Base-by-base conservation (phyloP, 2,888 invertebrate species). In the Cephus nigrinus region DNA sequence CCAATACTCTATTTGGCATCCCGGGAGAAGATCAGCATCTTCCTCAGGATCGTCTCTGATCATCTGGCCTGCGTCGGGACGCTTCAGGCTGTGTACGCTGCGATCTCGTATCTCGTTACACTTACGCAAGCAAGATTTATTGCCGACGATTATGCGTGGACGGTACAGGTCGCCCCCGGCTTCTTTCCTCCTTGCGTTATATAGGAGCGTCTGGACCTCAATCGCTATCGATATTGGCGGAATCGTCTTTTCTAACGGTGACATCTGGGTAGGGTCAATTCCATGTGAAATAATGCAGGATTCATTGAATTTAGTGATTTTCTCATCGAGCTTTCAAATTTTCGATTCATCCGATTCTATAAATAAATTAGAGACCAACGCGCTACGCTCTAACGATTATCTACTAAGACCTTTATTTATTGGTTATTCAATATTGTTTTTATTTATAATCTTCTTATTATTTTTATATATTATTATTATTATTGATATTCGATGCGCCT, bases 101-200 rank as follows among this genome's bases (percentile, higher is more conserved):
- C 90, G 91, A 91, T 91, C 88, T 87, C 87, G 85, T 91, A 91
- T 91, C 91, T 90, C 89, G 90, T 90, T 91, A 91, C 91, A 91
- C 90, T 91, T 91, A 91, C 90, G 91, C 91, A 91, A 91, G 90
- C 86, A 88, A 90, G 91, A 91, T 91, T 91, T 91, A 91, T 91
- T 90, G 88, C 86, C 87, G 86, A 86, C 88, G 88, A 89, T 89
- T 88, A 89, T 88, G 88, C 88, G 88, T 87, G 89, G 87, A 88
- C 88, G 88, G 88, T 31, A 9, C 71, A 23, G 55, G 23, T 55
- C 55, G 55, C 76, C 55, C 55, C 55, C 55, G 55, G 55, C 55
- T 55, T 55, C 55, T 55, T 55, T 9, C 55, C 9, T 55, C 23
- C 9, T 55, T 55, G 23, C 55, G 23, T 15, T 55, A 23, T 23